These are phyloP conservation scores for Rapana venosa DNA, from an alignment of 2,888 invertebrate genomes.

Conservation along the genomic window DNA sequence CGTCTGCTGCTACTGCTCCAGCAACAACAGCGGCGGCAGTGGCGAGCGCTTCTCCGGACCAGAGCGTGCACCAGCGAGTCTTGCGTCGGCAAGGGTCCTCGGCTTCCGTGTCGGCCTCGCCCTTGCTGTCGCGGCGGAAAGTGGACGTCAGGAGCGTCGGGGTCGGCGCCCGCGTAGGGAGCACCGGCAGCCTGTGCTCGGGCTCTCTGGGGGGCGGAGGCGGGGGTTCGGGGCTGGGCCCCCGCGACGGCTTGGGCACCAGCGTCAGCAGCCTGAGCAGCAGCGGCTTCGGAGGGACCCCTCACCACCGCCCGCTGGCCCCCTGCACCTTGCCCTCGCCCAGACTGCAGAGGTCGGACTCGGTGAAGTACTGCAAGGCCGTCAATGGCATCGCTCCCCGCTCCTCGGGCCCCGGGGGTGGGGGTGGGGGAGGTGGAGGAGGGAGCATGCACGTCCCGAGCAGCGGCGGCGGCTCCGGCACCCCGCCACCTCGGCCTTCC, in stretches of 20 bases:
- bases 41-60: constrained; percentile 14
- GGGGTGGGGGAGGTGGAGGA: constrained; percentile 47
- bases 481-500: constrained; percentile 61
- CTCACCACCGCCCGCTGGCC: constrained; percentile 43
- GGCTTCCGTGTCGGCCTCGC: constrained; percentile 27
- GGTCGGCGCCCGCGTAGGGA: background rate
- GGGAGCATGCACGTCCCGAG: constrained; percentile 15
- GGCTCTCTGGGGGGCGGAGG: background rate
- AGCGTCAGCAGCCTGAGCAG: constrained; percentile 23
- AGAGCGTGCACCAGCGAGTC: constrained; percentile 20
- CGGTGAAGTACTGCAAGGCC: constrained; percentile 69
- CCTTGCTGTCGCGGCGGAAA: constrained; percentile 35
- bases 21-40: constrained; percentile 22
- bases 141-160: background rate
- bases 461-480: constrained; percentile 24
- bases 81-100: constrained; percentile 39
- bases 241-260: constrained; percentile 30
- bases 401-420: constrained; percentile 45
- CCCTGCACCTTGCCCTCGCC: constrained; percentile 59
- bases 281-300: constrained; percentile 41
- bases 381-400: constrained; percentile 69
- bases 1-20: constrained; percentile 12
- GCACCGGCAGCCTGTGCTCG: constrained; percentile 4
- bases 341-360: constrained; percentile 67
- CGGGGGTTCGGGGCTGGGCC: constrained; percentile 21